These are phyloP conservation scores for Corticium candelabrum DNA, from an alignment of 37 sponge, comb jelly and placozoan genomes.

Conservation along the genomic window DNA sequence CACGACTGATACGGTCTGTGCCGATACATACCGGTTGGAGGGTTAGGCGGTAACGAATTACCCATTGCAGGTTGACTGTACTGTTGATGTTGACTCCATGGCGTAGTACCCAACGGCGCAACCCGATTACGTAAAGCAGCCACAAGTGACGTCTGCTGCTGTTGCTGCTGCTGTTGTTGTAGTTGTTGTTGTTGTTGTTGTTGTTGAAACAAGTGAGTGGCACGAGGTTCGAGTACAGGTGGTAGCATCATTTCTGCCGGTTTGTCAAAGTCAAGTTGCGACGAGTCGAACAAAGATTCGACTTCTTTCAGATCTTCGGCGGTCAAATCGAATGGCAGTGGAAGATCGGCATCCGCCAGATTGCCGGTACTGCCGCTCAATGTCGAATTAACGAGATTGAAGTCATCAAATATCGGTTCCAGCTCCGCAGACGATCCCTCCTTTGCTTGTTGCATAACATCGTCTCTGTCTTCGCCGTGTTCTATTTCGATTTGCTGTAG, in stretches of 20 bases:
- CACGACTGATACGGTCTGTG: not conserved
- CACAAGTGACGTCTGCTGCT: too few species aligned
- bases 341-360: not conserved
- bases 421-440: not conserved
- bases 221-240: not conserved
- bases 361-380: not conserved
- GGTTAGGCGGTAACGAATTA: too few species aligned
- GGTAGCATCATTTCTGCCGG: not conserved
- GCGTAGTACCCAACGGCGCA: too few species aligned
- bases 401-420: not conserved
- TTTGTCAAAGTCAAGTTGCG: not conserved
- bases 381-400: not conserved
- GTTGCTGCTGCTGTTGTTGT: not conserved
- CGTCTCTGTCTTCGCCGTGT: not conserved
- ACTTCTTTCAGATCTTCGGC: not conserved
- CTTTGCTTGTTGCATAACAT: not conserved
- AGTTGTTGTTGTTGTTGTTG: slow-evolving; percentile 28
- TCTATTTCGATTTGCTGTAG: too few species aligned
- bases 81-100: too few species aligned
- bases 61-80: too few species aligned
- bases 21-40: too few species aligned
- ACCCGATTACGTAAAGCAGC: too few species aligned
- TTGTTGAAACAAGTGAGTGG: slow-evolving; percentile 8
- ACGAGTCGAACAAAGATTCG: not conserved
- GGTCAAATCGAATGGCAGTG: not conserved